These are phyloP conservation scores for Periparus ater DNA, from an alignment of 2,797 vertebrate genomes.

Conservation along the genomic window DNA sequence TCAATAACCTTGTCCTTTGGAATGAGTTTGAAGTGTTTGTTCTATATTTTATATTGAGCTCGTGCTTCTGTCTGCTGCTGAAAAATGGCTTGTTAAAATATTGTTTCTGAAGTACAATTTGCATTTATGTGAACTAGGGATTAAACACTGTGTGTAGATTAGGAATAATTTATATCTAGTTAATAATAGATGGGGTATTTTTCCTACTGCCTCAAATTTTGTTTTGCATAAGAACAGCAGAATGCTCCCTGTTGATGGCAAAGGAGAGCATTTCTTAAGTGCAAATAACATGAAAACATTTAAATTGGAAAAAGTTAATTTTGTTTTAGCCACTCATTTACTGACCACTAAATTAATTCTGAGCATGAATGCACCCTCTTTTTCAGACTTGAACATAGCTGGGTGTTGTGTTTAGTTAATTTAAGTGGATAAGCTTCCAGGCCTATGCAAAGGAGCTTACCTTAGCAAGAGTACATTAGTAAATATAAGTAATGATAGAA, in stretches of 20 bases:
- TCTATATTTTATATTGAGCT: constrained; percentile 68
- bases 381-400: background rate
- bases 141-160: constrained; percentile 74
- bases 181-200: constrained; percentile 70
- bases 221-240: constrained; percentile 51
- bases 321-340: constrained; percentile 38
- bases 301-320: constrained; percentile 1
- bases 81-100: constrained; percentile 75
- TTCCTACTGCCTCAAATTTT: constrained; percentile 50
- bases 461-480: background rate
- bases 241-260: constrained; percentile 40
- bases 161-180: constrained; percentile 79
- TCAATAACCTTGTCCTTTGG: constrained; percentile 45
- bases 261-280: constrained; percentile 42
- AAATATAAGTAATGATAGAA: background rate
- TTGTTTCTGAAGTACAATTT: constrained; percentile 73
- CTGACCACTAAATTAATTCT: background rate
- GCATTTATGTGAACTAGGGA: constrained; percentile 73
- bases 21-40: constrained; percentile 62
- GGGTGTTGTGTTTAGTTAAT: background rate
- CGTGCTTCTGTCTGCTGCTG: constrained; percentile 59
- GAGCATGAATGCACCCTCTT: background rate
- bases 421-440: background rate
- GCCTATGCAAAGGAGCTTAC: background rate
- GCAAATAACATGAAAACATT: constrained; percentile 33